Evolutionary conservation across 1,140 invertebrate genomes (phyloP).

Genomic region (Zaprionus ornatus): DNA sequence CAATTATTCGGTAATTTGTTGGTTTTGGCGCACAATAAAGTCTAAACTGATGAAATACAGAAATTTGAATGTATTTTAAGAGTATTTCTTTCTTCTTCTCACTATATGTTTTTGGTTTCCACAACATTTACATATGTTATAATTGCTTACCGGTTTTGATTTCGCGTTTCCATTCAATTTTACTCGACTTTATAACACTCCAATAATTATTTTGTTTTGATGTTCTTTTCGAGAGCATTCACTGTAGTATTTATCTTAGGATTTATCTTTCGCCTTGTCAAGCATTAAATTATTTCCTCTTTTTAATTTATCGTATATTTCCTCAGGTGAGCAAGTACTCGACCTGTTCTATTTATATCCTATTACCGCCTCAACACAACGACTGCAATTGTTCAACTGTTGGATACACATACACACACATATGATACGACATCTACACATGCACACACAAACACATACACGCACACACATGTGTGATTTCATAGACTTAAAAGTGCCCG

Average conservation of each 20-base stretch:
- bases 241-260: constrained; percentile 15
- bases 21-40: not conserved
- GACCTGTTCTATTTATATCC: constrained; percentile 25
- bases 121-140: not conserved
- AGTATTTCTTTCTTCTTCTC: not conserved
- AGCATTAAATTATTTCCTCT: constrained; percentile 27
- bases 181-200: not conserved
- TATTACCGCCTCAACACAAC: constrained; percentile 31
- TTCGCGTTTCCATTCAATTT: not conserved
- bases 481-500: constrained; percentile 43
- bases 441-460: constrained; percentile 4
- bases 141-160: not conserved
- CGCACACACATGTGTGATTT: constrained; percentile 13
- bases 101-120: not conserved
- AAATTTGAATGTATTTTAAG: not conserved
- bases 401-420: not conserved
- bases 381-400: constrained; percentile 24
- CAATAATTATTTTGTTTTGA: not conserved
- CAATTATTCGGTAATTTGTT: not conserved
- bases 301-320: constrained; percentile 23
- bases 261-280: constrained; percentile 13
- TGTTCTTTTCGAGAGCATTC: not conserved
- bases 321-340: constrained; percentile 27
- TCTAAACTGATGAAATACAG: not conserved
- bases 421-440: not conserved